Conservation (phyloP, 2,888 invertebrate genomes). For the Nomada ruficornis region DNA sequence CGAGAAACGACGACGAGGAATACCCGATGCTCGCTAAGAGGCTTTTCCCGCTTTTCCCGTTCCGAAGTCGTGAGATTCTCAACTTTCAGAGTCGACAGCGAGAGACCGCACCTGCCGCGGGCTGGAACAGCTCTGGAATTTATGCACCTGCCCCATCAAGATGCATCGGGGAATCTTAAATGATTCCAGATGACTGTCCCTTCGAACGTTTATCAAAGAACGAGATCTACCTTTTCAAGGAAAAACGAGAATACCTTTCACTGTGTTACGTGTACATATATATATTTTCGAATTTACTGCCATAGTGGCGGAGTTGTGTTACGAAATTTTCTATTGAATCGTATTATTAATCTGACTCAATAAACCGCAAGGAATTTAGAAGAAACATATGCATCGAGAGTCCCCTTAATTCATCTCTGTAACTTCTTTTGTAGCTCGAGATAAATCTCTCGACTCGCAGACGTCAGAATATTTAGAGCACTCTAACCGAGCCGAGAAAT, state of each 20-base stretch:
- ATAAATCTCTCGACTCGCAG: constrained; percentile 45
- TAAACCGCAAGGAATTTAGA: too few relatives aligned
- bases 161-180: neutral
- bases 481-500: constrained; percentile 36
- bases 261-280: too few relatives aligned
- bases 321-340: too few relatives aligned
- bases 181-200: neutral
- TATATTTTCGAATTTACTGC: too few relatives aligned
- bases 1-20: constrained; percentile 14
- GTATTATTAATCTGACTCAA: too few relatives aligned
- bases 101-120: constrained; percentile 36
- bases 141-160: constrained; percentile 26
- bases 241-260: too few relatives aligned
- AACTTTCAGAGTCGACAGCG: constrained; percentile 11
- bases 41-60: neutral
- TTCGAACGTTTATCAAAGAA: neutral
- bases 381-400: too few relatives aligned
- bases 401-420: too few relatives aligned
- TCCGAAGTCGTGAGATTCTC: constrained; percentile 16
- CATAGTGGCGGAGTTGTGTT: too few relatives aligned
- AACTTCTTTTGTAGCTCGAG: neutral
- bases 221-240: neutral
- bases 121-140: neutral
- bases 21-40: constrained; percentile 14
- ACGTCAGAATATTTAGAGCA: constrained; percentile 53